Evolutionary conservation across 1,140 invertebrate species (phyloP), one percentile per base, ranked within the genome.

Genomic region (Trialeurodes vaporariorum): DNA sequence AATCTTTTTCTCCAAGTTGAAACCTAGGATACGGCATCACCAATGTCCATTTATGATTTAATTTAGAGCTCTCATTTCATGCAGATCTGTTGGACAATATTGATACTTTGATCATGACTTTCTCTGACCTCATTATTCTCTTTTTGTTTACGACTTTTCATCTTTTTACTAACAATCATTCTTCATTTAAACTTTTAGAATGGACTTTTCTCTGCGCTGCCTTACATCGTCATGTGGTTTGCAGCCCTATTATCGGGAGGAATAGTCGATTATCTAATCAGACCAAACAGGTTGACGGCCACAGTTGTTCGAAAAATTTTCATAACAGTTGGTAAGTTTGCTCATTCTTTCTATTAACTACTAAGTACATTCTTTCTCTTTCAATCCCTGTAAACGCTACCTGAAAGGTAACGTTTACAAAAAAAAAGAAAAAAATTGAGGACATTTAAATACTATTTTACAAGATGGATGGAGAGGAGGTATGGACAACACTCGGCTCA

Each of bases 241-340:
- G 67, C 65, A 13, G 68, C 68, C n/a, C 70, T 71, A 24, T 2
- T 71, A 2, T 59, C 68, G 9, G 87, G 87, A 34, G 83, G 84
- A 69, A 26, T 88, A 0, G 86, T 86, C 58, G 88, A 91, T 72
- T 87, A 82, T 76, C 77, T 88, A 67, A 83, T 88, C 59, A 82
- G 80, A 65, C 81, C 75, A 59, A 78, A 81, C 2, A 79, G 81
- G 12, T 79, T 80, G 13, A 82, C 74, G 1, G 83, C 86, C 1
- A 84, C 82, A 1, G 84, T 81, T 71, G 84, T 85, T 0, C 80
- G 88, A 61, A 90, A 90, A 78, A 76, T 89, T 61, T 90, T 89
- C 75, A 90, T 87, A 24, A 86, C 86, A 27, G 82, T 88, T 65
- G 85, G 85, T 86, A 79, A 78, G 77, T 71, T 71, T 40, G 26